Conservation (phyloP, 2,888 invertebrate species). For the Listrodromus nycthemerus region DNA sequence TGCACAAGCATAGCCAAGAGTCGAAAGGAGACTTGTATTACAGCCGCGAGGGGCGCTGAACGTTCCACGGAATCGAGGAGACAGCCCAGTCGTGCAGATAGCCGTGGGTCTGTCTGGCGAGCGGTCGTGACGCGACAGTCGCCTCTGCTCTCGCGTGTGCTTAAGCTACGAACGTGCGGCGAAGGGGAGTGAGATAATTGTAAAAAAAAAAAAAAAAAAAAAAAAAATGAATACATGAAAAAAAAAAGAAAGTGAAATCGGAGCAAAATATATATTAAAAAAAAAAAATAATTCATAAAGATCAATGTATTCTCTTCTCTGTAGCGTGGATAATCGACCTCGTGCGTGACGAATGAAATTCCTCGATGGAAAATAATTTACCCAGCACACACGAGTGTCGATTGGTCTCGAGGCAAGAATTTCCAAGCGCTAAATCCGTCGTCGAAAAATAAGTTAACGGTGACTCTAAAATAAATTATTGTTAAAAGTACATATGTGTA, state of each 20-base stretch:
- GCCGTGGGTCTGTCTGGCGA: conserved; percentile 80
- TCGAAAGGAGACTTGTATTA: conserved; percentile 41
- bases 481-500: background rate
- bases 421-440: conserved; percentile 1
- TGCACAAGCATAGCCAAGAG: conserved; percentile 40
- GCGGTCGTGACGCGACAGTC: conserved; percentile 74
- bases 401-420: conserved; percentile 21
- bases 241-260: conserved; percentile 27
- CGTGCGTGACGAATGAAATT: conserved; percentile 20
- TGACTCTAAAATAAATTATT: background rate
- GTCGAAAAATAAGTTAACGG: conserved; percentile 7
- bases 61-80: conserved; percentile 69
- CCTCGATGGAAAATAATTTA: conserved; percentile 9
- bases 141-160: conserved; percentile 58
- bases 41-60: conserved; percentile 75
- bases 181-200: background rate
- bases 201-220: background rate
- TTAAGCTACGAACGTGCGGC: conserved; percentile 25
- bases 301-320: conserved; percentile 32
- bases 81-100: conserved; percentile 76
- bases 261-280: background rate
- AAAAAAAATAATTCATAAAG: conserved; percentile 22
- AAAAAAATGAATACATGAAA: background rate
- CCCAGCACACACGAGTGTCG: background rate
- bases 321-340: conserved; percentile 31